These are phyloP conservation scores for Catharus minimus DNA, from an alignment of 2,113 vertebrate species.

Conservation along the genomic window DNA sequence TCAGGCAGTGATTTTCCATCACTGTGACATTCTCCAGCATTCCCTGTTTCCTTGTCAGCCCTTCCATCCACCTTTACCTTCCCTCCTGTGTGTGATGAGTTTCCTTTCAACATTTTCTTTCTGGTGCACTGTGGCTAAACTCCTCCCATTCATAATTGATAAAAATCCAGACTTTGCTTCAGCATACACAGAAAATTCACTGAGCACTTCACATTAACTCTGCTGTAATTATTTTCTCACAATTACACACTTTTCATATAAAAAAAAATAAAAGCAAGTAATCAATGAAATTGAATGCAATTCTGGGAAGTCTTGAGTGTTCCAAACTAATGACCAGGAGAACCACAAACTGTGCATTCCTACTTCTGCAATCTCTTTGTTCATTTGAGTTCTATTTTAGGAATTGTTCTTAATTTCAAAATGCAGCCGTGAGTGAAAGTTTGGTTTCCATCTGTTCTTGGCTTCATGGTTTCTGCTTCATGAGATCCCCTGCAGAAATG, in stretches of 20 bases:
- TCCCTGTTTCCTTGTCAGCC: not conserved
- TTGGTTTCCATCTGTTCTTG: slow-evolving; percentile 41
- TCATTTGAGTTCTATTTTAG: not conserved
- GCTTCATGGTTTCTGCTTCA: slow-evolving; percentile 36
- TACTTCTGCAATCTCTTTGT: not conserved
- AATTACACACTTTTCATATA: not conserved
- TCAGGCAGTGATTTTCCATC: not conserved
- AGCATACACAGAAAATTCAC: not conserved
- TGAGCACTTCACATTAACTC: not conserved
- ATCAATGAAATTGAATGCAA: not conserved
- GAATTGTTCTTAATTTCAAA: slow-evolving; percentile 5
- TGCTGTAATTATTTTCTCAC: not conserved
- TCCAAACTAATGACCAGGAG: not conserved
- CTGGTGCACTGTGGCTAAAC: not conserved
- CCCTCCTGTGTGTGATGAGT: not conserved
- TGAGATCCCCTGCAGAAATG: not conserved
- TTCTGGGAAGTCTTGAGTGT: not conserved
- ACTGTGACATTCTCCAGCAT: not conserved
- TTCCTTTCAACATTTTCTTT: not conserved
- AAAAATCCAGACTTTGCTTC: not conserved
- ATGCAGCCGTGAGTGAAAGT: not conserved
- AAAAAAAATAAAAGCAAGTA: not conserved
- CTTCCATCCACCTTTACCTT: not conserved
- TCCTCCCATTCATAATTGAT: not conserved
- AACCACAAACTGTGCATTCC: not conserved